phyloP scores from a whole-genome alignment of 1,140 invertebrate genomes.

The Drosophila hydei region DNA sequence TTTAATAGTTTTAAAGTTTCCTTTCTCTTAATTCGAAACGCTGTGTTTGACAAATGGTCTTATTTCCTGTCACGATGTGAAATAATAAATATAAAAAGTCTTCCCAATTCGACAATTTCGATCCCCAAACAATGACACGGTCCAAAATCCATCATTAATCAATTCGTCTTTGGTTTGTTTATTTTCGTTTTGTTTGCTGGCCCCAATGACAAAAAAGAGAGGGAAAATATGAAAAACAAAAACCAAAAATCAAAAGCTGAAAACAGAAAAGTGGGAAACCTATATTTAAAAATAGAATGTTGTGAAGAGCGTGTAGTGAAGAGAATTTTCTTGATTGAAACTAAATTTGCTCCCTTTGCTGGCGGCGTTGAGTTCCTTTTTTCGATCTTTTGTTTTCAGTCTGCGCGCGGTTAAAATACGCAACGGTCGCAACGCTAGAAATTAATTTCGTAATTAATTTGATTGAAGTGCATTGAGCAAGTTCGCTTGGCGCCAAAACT shows the following conservation, averaged over 20 bases:
- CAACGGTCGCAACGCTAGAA: conserved; percentile 33
- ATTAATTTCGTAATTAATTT: conserved; percentile 39
- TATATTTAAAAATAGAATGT: conserved; percentile 40
- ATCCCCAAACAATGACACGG: conserved; percentile 39
- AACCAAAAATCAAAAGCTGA: conserved; percentile 25
- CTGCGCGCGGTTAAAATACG: conserved; percentile 28
- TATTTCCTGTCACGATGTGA: background rate
- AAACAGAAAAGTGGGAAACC: conserved; percentile 48
- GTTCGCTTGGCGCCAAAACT: conserved; percentile 46
- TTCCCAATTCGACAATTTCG: conserved; percentile 30
- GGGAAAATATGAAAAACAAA: background rate
- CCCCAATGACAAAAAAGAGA: conserved; percentile 25
- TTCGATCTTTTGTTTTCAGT: conserved; percentile 39
- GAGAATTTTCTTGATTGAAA: conserved; percentile 5
- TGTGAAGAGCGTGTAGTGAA: conserved; percentile 7
- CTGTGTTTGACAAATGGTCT: conserved; percentile 5
- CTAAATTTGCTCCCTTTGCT: conserved; percentile 17
- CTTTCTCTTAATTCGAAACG: background rate
- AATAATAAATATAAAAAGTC: conserved; percentile 11
- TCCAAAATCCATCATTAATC: conserved; percentile 56
- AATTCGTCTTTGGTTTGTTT: conserved; percentile 59
- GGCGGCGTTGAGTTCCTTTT: conserved; percentile 4
- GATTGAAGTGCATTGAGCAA: conserved; percentile 14
- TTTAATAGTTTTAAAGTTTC: background rate
- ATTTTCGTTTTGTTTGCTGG: conserved; percentile 63